Evolutionary conservation across 2,797 vertebrate genomes (phyloP).

Genomic region (Rhinatrema bivittatum): DNA sequence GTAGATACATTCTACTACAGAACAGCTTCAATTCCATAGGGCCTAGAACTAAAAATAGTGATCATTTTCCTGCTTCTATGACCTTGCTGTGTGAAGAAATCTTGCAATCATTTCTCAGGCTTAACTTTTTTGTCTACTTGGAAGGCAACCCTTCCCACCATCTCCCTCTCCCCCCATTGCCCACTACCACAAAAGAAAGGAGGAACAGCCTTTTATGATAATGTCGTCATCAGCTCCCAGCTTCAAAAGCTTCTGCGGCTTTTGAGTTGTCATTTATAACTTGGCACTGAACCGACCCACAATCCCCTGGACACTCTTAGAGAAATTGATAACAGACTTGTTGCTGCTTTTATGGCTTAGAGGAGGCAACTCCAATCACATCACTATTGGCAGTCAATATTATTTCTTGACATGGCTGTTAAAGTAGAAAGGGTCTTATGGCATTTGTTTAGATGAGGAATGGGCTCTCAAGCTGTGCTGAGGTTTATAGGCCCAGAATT

Average conservation of each 20-base stretch:
- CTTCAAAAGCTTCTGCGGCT: constrained; percentile 75
- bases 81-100: constrained; percentile 58
- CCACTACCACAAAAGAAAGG: constrained; percentile 59
- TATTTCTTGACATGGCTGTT: constrained; percentile 70
- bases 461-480: constrained; percentile 61
- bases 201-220: constrained; percentile 63
- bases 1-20: constrained; percentile 17
- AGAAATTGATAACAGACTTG: constrained; percentile 86
- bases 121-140: constrained; percentile 45
- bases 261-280: constrained; percentile 86
- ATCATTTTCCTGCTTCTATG: constrained; percentile 49
- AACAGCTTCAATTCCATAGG: constrained; percentile 23
- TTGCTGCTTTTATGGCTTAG: constrained; percentile 58
- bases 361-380: constrained; percentile 63
- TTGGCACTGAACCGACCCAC: constrained; percentile 66
- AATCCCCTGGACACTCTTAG: constrained; percentile 69
- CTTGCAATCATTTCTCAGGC: constrained; percentile 57
- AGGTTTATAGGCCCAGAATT: constrained; percentile 60
- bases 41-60: constrained; percentile 64
- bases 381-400: constrained; percentile 67
- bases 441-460: constrained; percentile 70
- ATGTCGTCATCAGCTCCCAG: constrained; percentile 62
- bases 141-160: too few species aligned
- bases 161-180: too few species aligned
- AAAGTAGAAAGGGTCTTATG: constrained; percentile 65